A percentile compares a stretch with the other conserved stretches of the same genome.
phyloP scores from a whole-genome alignment of 2,888 invertebrate genomes.

The Dicranocentrus wangi region DNA sequence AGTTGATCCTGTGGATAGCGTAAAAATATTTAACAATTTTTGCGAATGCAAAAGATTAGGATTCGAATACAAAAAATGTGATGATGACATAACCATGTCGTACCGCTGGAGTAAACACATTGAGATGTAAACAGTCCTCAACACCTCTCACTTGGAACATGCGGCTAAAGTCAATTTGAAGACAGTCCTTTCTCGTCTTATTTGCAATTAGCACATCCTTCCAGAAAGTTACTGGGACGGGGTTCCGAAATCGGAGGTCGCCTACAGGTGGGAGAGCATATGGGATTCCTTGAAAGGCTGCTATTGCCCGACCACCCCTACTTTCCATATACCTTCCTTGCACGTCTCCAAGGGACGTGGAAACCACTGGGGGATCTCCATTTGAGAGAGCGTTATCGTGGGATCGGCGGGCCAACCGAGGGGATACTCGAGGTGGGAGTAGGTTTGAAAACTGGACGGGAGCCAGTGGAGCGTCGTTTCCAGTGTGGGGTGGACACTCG shows the following conservation, averaged over 20 bases:
- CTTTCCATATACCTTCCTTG: conserved; percentile 56
- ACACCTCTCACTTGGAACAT: conserved; percentile 50
- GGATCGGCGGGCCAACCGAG: neutral
- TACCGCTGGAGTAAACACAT: conserved; percentile 47
- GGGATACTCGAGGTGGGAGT: neutral
- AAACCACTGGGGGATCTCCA: neutral
- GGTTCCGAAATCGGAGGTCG: conserved; percentile 85
- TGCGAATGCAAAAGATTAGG: no score
- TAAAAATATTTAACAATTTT: no score
- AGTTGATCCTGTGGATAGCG: no score
- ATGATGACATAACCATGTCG: no score
- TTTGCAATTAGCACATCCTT: conserved; percentile 78
- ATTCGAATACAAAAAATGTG: no score
- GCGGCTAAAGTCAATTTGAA: conserved; percentile 66
- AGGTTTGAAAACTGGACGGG: no score
- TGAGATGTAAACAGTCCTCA: conserved; percentile 57
- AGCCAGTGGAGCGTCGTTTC: no score
- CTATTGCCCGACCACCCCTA: conserved; percentile 49
- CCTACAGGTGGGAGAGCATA: conserved; percentile 92
- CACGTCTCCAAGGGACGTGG: conserved; percentile 21
- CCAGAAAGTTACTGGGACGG: conserved; percentile 88
- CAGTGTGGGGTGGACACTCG: conserved; percentile 38
- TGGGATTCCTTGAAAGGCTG: conserved; percentile 81
- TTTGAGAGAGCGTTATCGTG: neutral
- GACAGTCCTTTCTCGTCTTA: conserved; percentile 58